These are phyloP conservation scores for Aulostomus chinensis DNA, from an alignment of 2,797 vertebrate species.

Conservation along the genomic window DNA sequence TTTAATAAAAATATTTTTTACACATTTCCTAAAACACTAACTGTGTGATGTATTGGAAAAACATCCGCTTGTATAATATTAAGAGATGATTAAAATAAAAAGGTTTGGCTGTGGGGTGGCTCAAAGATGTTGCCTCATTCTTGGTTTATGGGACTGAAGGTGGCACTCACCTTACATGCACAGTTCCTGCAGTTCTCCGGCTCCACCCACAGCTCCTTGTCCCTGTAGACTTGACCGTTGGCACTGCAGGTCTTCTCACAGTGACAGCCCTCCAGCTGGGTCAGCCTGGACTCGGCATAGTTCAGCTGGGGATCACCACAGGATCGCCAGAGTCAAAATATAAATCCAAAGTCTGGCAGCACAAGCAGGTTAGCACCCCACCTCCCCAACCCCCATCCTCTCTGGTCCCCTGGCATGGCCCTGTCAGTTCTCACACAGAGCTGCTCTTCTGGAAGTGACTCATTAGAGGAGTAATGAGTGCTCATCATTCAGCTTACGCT, in stretches of 20 bases:
- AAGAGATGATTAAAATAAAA: no score
- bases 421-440: conserved; percentile 14
- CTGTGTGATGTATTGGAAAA: no score
- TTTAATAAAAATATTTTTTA: no score
- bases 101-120: no score
- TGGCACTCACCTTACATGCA: conserved; percentile 86
- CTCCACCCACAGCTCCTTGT: conserved; percentile 92
- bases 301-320: conserved; percentile 82
- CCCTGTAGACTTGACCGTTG: conserved; percentile 86
- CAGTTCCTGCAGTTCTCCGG: conserved; percentile 95
- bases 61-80: no score
- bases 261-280: conserved; percentile 92
- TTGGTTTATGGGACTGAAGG: not conserved
- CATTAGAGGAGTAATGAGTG: conserved; percentile 42
- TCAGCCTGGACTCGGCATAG: conserved; percentile 93
- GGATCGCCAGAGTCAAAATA: conserved; percentile 16
- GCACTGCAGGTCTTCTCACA: conserved; percentile 94
- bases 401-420: conserved; percentile 4
- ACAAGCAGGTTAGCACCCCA: not conserved
- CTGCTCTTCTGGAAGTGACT: conserved; percentile 31
- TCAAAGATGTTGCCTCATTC: not conserved
- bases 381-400: not conserved
- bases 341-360: conserved; percentile 18
- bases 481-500: conserved; percentile 55
- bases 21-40: no score